Conservation (phyloP, 2,113 vertebrate species). For the Periophthalmus modestus region DNA sequence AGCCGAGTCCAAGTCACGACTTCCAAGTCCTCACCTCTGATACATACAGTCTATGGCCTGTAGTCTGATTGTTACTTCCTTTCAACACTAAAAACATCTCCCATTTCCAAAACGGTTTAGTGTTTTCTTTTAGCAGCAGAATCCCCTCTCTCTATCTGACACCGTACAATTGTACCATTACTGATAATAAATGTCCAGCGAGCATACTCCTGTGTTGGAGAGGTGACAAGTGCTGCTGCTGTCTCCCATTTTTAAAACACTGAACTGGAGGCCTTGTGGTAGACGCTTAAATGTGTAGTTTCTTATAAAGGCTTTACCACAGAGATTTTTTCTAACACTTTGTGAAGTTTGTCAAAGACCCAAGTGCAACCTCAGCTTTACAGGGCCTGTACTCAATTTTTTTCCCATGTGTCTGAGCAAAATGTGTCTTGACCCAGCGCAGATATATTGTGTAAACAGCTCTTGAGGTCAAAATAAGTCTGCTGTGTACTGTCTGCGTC, state of each 20-base stretch:
- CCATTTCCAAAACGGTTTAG: neutral
- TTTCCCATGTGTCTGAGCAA: no score
- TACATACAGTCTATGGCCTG: no score
- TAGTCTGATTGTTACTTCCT: neutral
- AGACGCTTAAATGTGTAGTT: neutral
- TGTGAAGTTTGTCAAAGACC: conserved; percentile 11
- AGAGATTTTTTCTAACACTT: conserved; percentile 8
- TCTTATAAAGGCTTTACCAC: neutral
- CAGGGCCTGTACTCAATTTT: no score
- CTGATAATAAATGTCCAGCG: neutral
- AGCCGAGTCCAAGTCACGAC: no score
- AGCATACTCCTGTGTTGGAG: neutral
- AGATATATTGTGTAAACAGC: no score
- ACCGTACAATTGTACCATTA: conserved; percentile 7
- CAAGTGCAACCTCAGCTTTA: neutral
- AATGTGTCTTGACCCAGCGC: no score
- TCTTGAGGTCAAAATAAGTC: no score
- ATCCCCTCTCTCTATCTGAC: neutral
- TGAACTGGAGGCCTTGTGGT: neutral
- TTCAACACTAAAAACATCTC: neutral
- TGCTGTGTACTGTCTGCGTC: no score
- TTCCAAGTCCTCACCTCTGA: no score
- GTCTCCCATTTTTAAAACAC: neutral
- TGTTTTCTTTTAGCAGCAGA: neutral
- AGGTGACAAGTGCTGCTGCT: neutral